Conservation (phyloP, 2,888 invertebrate species). For the Nymphalis urticae region DNA sequence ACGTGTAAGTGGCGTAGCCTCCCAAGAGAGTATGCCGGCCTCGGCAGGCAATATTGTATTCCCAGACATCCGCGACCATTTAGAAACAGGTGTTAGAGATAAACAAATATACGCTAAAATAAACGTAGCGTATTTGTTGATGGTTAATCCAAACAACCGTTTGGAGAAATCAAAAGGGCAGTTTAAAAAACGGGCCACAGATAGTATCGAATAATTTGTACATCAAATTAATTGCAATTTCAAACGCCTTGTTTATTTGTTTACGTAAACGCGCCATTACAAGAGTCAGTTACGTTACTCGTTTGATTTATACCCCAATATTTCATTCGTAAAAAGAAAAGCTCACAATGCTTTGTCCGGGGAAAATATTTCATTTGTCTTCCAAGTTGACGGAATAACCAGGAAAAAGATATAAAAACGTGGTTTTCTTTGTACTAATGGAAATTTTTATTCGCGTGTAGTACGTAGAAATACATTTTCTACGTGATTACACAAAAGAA, state of each 20-base stretch:
- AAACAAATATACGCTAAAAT: background rate
- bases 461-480: background rate
- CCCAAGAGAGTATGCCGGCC: background rate
- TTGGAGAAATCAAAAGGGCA: too few relatives aligned
- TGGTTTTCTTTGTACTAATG: conserved; percentile 15
- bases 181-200: too few relatives aligned
- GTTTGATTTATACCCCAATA: conserved; percentile 21
- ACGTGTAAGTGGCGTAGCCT: background rate
- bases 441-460: conserved; percentile 11
- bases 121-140: too few relatives aligned
- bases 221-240: too few relatives aligned
- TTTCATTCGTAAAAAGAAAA: conserved; percentile 19
- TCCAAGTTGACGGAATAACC: conserved; percentile 35
- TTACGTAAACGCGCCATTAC: background rate
- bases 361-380: conserved; percentile 54
- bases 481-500: background rate
- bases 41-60: background rate
- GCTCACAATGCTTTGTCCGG: conserved; percentile 20
- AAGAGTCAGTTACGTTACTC: conserved; percentile 2
- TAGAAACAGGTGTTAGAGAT: background rate
- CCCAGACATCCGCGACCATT: background rate
- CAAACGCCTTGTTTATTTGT: too few relatives aligned
- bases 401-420: conserved; percentile 20
- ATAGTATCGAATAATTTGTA: too few relatives aligned
- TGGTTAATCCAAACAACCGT: too few relatives aligned